phyloP scores from a whole-genome alignment of 2,113 vertebrate genomes.

The Apodemus speciosus region DNA sequence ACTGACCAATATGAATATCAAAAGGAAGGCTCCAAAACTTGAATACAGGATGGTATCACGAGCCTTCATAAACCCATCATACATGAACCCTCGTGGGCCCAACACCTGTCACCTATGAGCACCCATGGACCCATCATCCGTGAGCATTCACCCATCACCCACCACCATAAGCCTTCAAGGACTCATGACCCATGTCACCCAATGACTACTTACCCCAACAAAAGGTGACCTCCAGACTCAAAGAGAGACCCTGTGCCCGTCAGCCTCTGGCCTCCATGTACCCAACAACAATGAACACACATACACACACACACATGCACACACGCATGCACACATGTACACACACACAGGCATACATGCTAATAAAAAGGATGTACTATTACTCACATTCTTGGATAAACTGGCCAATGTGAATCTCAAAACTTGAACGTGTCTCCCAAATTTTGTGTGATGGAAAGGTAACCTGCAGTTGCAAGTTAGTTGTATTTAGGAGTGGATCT shows the following conservation, averaged over 20 bases:
- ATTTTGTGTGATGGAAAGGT: not conserved
- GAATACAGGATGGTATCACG: fast-evolving
- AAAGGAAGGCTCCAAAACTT: too few species aligned
- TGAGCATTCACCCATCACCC: not conserved
- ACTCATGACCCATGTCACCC: too few species aligned
- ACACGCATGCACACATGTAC: not conserved
- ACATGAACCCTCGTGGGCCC: not conserved
- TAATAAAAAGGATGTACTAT: not conserved
- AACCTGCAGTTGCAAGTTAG: not conserved
- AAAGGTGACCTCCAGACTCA: not conserved
- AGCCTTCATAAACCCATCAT: not conserved
- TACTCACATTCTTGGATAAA: not conserved
- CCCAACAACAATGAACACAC: not conserved
- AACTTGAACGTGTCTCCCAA: not conserved
- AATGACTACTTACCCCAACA: too few species aligned
- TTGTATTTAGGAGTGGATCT: not conserved
- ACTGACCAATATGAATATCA: too few species aligned
- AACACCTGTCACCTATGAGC: not conserved
- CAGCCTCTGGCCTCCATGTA: not conserved
- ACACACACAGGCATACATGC: not conserved
- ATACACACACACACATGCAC: not conserved
- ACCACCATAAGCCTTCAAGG: not conserved
- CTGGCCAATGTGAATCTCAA: not conserved
- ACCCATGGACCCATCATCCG: not conserved
- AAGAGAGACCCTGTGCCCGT: not conserved